These are phyloP conservation scores for Bembecia ichneumoniformis DNA, from an alignment of 2,888 invertebrate genomes.

Conservation along the genomic window DNA sequence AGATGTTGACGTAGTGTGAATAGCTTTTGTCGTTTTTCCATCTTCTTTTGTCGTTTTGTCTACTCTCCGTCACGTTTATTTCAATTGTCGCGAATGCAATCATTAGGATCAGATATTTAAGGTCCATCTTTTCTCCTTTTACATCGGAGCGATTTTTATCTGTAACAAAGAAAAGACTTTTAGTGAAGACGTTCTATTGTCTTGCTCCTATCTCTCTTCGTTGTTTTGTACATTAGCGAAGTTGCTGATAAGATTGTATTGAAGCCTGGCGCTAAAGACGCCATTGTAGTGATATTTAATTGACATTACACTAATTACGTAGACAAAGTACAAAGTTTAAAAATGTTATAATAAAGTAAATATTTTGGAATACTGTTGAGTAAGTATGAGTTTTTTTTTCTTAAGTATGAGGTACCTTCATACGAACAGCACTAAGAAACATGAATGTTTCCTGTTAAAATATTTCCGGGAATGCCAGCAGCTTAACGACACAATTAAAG, in stretches of 20 bases:
- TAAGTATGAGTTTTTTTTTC: too few relatives aligned
- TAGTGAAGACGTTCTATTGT: constrained; percentile 27
- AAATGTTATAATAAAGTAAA: too few relatives aligned
- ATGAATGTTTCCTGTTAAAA: too few relatives aligned
- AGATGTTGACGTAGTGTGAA: constrained; percentile 68
- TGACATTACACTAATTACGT: constrained; percentile 19
- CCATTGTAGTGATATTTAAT: constrained; percentile 26
- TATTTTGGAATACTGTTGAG: too few relatives aligned
- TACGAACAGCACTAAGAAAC: too few relatives aligned
- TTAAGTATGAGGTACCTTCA: too few relatives aligned
- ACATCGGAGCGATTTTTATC: constrained; percentile 46
- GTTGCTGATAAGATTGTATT: constrained; percentile 36
- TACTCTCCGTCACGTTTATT: constrained; percentile 62
- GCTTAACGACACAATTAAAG: too few relatives aligned
- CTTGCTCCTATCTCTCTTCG: constrained; percentile 23
- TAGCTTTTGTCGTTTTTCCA: constrained; percentile 61
- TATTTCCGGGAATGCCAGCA: too few relatives aligned
- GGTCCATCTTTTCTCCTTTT: constrained; percentile 53
- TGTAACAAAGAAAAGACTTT: constrained; percentile 51
- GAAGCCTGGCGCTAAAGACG: constrained; percentile 22
- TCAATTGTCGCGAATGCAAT: constrained; percentile 60
- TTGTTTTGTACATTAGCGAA: constrained; percentile 28
- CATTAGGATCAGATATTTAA: constrained; percentile 62
- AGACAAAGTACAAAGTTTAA: background rate
- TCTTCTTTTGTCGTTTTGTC: constrained; percentile 60